Conservation (phyloP, 2,113 vertebrate species). For the Crypturellus undulatus region DNA sequence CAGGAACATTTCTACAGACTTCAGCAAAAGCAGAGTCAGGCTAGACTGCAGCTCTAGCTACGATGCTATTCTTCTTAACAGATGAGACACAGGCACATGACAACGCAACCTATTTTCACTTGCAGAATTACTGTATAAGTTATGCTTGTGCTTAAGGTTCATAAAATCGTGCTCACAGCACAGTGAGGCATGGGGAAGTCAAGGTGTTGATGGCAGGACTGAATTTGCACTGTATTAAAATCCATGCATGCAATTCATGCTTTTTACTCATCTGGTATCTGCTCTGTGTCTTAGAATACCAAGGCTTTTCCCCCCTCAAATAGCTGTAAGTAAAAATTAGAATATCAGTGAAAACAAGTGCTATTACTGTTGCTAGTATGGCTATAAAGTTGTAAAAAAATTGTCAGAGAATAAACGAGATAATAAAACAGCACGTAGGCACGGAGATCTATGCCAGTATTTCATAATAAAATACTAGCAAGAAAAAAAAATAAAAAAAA, state of each 20-base stretch:
- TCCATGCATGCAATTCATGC: fast-evolving
- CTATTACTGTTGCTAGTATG: neutral
- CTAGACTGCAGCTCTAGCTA: neutral
- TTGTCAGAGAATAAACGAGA: neutral
- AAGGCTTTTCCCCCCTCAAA: neutral
- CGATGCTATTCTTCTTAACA: neutral
- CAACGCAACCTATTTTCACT: neutral
- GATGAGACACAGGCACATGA: neutral
- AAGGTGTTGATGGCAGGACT: neutral
- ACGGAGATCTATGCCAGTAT: neutral
- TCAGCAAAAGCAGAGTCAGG: neutral
- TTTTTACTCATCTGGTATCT: neutral
- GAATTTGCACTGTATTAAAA: neutral
- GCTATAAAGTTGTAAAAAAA: neutral
- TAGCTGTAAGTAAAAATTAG: conserved; percentile 6
- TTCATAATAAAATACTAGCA: neutral
- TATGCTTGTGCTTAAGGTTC: neutral
- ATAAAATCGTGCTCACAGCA: neutral
- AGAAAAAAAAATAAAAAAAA: too few species aligned
- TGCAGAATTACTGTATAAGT: conserved; percentile 13
- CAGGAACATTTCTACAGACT: neutral
- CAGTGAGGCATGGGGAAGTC: neutral
- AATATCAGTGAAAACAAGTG: neutral
- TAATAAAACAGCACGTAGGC: neutral
- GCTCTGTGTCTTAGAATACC: neutral